These are phyloP conservation scores for Macrobrachium nipponense DNA, from an alignment of 1,140 invertebrate genomes.

Conservation along the genomic window DNA sequence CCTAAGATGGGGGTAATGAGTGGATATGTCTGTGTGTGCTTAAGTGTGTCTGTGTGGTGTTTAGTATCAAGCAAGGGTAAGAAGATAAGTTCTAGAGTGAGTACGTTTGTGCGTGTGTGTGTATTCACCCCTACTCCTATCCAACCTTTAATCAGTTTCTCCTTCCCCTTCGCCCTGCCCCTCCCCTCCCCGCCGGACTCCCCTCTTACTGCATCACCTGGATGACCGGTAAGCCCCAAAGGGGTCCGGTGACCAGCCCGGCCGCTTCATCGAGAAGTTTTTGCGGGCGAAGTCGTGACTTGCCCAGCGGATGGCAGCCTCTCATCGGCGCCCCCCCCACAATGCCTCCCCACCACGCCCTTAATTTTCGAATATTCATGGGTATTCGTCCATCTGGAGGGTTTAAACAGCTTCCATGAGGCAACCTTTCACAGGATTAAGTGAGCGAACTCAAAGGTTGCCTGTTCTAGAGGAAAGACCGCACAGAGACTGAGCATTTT, in stretches of 20 bases:
- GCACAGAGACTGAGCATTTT: background rate
- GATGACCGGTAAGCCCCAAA: background rate
- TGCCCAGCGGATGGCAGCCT: constrained; percentile 37
- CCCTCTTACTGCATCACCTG: background rate
- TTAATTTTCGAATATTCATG: constrained; percentile 18
- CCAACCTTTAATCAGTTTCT: constrained; percentile 7
- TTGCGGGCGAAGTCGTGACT: constrained; percentile 39
- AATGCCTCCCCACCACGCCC: constrained; percentile 27
- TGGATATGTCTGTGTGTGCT: too few species aligned
- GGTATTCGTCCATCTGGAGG: background rate
- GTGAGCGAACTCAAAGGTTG: background rate
- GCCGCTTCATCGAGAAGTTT: constrained; percentile 29
- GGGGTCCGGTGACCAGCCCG: constrained; percentile 16
- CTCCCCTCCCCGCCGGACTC: background rate
- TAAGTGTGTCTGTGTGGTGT: too few species aligned
- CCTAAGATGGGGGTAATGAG: too few species aligned
- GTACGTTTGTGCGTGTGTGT: background rate
- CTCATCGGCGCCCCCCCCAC: constrained; percentile 18
- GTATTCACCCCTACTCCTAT: background rate
- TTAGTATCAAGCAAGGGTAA: background rate
- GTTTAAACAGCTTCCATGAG: background rate
- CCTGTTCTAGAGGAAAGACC: background rate
- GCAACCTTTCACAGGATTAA: too few species aligned
- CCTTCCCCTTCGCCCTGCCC: constrained; percentile 9
- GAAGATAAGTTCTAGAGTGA: constrained; percentile 12